Percentiles rank a stretch among this genome's conserved stretches.
These are phyloP conservation scores for Drosophila anomelani DNA, from an alignment of 2,888 invertebrate genomes.

Conservation along the genomic window DNA sequence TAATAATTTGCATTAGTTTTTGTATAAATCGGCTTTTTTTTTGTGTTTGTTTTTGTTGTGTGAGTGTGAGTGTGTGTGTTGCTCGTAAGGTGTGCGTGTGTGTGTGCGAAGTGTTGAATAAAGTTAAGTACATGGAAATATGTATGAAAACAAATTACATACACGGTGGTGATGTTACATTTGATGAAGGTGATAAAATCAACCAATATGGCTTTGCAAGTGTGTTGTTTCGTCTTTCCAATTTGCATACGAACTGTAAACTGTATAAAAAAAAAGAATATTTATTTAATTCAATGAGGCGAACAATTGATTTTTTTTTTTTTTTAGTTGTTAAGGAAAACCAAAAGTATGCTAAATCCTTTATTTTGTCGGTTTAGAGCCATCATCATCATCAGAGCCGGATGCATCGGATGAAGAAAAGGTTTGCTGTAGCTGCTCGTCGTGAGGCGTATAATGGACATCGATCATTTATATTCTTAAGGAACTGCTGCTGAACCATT, in stretches of 20 bases:
- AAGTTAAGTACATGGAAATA: constrained; percentile 19
- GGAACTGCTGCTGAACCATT: constrained; percentile 27
- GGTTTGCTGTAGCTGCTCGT: constrained; percentile 18
- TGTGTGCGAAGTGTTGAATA: constrained; percentile 11
- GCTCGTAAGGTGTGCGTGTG: constrained; percentile 18
- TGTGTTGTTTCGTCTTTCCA: constrained; percentile 8
- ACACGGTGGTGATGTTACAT: constrained; percentile 8
- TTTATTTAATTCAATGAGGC: neutral
- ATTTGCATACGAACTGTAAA: constrained; percentile 4
- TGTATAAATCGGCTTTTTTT: constrained; percentile 29
- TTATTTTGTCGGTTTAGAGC: constrained; percentile 3
- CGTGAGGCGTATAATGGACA: constrained; percentile 29
- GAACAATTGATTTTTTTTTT: constrained; percentile 6
- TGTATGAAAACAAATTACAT: constrained; percentile 19
- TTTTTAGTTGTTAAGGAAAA: too few species aligned
- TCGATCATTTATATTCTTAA: constrained; percentile 28
- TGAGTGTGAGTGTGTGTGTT: constrained; percentile 3
- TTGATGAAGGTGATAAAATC: constrained; percentile 15
- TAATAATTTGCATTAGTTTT: constrained; percentile 13
- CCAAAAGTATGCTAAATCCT: constrained; percentile 1
- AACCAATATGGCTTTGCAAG: constrained; percentile 11
- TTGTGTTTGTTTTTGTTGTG: constrained; percentile 24
- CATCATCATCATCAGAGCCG: constrained; percentile 12
- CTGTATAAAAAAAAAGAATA: neutral
- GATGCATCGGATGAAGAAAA: constrained; percentile 29